Evolutionary conservation across 2,113 vertebrate genomes (phyloP).

Genomic region (Phyllostomus hastatus): DNA sequence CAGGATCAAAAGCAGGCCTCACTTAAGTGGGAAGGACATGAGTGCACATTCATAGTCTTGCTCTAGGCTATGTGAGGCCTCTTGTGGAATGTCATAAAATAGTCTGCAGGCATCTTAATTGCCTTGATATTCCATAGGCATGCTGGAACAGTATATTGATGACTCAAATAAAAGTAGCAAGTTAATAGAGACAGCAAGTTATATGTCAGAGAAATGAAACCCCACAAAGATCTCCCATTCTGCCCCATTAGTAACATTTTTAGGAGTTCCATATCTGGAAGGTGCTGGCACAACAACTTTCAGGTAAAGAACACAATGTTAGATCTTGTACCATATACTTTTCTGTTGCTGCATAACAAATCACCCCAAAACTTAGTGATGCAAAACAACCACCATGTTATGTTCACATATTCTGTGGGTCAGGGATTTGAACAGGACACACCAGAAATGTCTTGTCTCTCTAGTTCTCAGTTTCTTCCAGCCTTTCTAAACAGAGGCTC

Average conservation of each 20-base stretch:
- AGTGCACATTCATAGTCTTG: conserved; percentile 22
- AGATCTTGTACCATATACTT: neutral
- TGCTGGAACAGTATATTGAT: neutral
- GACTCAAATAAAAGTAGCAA: neutral
- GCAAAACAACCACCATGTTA: neutral
- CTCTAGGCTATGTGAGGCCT: conserved; percentile 49
- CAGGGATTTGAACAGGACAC: neutral
- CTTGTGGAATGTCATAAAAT: conserved; percentile 33
- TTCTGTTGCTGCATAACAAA: neutral
- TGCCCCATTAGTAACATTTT: neutral
- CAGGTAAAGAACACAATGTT: neutral
- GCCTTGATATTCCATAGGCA: neutral
- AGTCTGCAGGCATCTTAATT: conserved; percentile 22
- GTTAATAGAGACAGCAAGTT: neutral
- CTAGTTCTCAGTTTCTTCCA: neutral
- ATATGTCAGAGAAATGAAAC: neutral
- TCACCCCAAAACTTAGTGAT: neutral
- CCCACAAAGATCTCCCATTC: neutral
- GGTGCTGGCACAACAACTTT: neutral
- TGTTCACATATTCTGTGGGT: neutral
- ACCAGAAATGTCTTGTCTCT: neutral
- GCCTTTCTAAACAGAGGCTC: neutral
- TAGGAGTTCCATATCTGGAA: neutral
- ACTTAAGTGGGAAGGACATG: conserved; percentile 48
- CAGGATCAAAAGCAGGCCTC: conserved; percentile 54